Evolutionary conservation across 2,797 vertebrate species (phyloP).

Genomic region (Centroberyx gerrardi): DNA sequence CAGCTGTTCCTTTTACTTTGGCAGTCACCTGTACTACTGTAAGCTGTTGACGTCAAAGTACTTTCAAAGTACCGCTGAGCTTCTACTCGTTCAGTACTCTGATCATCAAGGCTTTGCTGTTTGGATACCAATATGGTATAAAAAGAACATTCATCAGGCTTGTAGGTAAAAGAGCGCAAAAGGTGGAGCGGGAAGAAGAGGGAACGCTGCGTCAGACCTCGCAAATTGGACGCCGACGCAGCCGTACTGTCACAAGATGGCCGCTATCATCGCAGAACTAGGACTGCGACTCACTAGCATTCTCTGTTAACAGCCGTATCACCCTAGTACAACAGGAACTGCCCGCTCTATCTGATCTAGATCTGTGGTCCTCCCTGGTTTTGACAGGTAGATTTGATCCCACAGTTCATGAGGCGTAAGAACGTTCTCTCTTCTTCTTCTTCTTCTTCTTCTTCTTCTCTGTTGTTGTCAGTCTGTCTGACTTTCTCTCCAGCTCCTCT

Average conservation of each 20-base stretch:
- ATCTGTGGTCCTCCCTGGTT: no score
- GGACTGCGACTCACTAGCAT: not conserved
- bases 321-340: not conserved
- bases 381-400: no score
- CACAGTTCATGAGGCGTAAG: no score
- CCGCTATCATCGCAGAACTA: not conserved
- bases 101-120: not conserved
- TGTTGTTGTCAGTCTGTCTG: no score
- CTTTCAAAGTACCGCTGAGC: not conserved
- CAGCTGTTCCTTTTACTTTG: not conserved
- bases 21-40: not conserved
- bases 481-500: no score
- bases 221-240: no score
- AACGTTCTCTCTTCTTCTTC: no score
- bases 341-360: no score
- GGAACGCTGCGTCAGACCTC: not conserved
- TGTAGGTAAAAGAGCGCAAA: not conserved
- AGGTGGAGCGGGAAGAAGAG: no score
- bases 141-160: constrained; percentile 39
- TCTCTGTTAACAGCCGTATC: no score
- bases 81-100: no score
- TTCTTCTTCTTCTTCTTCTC: no score
- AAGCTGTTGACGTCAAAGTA: not conserved
- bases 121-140: constrained; percentile 68
- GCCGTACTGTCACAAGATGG: not conserved